Evolutionary conservation across 1,140 invertebrate species (phyloP).

Genomic region (Nasonia vitripennis): DNA sequence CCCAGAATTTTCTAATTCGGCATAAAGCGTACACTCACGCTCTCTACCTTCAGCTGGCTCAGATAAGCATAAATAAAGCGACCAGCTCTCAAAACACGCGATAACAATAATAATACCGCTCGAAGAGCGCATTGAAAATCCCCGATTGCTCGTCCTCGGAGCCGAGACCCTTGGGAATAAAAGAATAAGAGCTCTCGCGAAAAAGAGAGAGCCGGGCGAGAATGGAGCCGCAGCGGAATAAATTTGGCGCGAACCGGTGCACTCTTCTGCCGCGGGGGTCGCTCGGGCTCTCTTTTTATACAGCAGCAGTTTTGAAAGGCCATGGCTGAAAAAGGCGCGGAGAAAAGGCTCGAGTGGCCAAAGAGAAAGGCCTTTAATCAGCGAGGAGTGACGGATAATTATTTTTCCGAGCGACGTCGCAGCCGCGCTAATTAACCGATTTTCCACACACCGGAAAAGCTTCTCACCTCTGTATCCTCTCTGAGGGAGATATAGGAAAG

Average conservation of each 20-base stretch:
- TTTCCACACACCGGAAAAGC: background rate
- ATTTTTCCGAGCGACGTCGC: background rate
- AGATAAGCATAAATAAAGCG: too few relatives aligned
- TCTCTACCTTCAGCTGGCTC: too few relatives aligned
- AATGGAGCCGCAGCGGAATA: slow-evolving; percentile 20
- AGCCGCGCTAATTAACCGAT: slow-evolving; percentile 21
- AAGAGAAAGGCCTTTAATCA: slow-evolving; percentile 31
- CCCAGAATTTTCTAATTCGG: too few relatives aligned
- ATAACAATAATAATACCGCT: background rate
- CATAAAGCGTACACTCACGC: too few relatives aligned
- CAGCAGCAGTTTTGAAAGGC: background rate
- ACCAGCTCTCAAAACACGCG: too few relatives aligned
- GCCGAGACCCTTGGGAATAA: slow-evolving; percentile 1
- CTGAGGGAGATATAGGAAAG: background rate
- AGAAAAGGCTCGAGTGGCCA: background rate
- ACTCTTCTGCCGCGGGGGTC: background rate
- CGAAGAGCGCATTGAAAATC: slow-evolving; percentile 8
- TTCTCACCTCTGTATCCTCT: background rate
- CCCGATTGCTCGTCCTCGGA: slow-evolving; percentile 2
- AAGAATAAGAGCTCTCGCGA: slow-evolving; percentile 3
- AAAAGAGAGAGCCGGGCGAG: background rate
- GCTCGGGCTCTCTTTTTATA: background rate
- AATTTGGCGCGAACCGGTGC: slow-evolving; percentile 25
- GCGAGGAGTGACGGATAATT: slow-evolving; percentile 11
- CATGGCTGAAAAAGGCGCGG: background rate